Percentiles rank a stretch among this genome's conserved stretches.
phyloP scores from a whole-genome alignment of 1,140 invertebrate genomes.

The Choristoneura fumiferana region DNA sequence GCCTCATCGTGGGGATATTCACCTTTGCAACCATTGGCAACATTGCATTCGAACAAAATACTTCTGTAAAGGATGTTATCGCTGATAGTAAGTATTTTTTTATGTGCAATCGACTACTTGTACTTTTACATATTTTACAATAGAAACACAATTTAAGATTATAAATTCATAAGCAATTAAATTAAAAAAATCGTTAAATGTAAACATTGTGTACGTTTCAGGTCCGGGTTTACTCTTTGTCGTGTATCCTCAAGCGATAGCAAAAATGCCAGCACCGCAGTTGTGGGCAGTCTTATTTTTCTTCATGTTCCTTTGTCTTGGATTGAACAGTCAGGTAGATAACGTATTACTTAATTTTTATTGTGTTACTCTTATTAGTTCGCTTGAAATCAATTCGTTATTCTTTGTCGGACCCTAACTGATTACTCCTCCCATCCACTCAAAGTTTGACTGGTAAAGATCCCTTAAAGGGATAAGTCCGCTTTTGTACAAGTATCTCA shows the following conservation, averaged over 20 bases:
- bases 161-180: no score
- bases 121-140: neutral
- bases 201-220: conserved; percentile 61
- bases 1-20: conserved; percentile 91
- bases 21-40: conserved; percentile 94
- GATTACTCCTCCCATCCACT: no score
- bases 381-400: no score
- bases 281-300: conserved; percentile 94
- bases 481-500: no score
- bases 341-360: neutral
- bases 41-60: conserved; percentile 89
- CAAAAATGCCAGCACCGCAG: conserved; percentile 92
- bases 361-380: no score
- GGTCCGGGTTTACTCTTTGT: conserved; percentile 94
- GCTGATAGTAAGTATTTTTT: conserved; percentile 84
- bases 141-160: no score
- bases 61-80: conserved; percentile 88
- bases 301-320: conserved; percentile 93
- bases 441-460: no score
- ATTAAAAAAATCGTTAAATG: neutral
- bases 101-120: neutral
- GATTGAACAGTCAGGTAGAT: conserved; percentile 93
- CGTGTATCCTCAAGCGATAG: conserved; percentile 93
- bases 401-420: no score
- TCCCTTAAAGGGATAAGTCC: no score